A percentile compares a stretch with the other conserved stretches of the same genome.
Evolutionary conservation across 2,888 invertebrate species (phyloP).

Genomic region (Tipula unca): DNA sequence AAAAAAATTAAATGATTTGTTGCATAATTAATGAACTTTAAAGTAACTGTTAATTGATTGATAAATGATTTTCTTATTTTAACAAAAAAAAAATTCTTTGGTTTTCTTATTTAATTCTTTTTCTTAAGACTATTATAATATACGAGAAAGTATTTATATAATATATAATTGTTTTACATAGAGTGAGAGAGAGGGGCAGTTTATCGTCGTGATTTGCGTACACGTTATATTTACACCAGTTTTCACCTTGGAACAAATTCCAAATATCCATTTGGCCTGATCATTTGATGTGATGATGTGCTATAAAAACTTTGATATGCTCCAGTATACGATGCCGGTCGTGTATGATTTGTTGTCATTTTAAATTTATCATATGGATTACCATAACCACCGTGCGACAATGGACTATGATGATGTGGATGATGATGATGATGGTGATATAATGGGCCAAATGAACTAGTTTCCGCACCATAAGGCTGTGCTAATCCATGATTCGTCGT

Average conservation of each 20-base stretch:
- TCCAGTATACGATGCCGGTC: constrained; percentile 25
- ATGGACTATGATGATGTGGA: constrained; percentile 36
- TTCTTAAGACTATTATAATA: not conserved
- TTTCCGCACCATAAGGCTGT: constrained; percentile 38
- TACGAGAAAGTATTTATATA: not conserved
- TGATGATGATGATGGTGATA: constrained; percentile 37
- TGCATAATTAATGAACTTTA: constrained; percentile 17
- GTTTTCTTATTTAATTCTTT: constrained; percentile 9
- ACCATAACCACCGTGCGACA: constrained; percentile 31
- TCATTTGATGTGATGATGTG: constrained; percentile 24
- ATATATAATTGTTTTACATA: not conserved
- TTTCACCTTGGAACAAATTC: constrained; percentile 39
- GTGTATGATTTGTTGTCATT: constrained; percentile 28
- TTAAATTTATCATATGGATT: constrained; percentile 42
- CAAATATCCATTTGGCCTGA: constrained; percentile 29
- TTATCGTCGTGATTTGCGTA: not conserved
- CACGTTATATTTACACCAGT: not conserved
- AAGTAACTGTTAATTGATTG: constrained; percentile 19
- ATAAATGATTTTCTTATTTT: constrained; percentile 19
- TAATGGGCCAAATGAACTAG: constrained; percentile 40
- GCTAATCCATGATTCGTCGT: constrained; percentile 29
- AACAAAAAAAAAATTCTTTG: constrained; percentile 17
- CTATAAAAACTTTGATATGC: constrained; percentile 33
- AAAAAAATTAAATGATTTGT: not conserved
- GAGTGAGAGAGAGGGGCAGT: not conserved